Evolutionary conservation across 2,888 invertebrate genomes (phyloP).

Genomic region (Gnatocerus cornutus): DNA sequence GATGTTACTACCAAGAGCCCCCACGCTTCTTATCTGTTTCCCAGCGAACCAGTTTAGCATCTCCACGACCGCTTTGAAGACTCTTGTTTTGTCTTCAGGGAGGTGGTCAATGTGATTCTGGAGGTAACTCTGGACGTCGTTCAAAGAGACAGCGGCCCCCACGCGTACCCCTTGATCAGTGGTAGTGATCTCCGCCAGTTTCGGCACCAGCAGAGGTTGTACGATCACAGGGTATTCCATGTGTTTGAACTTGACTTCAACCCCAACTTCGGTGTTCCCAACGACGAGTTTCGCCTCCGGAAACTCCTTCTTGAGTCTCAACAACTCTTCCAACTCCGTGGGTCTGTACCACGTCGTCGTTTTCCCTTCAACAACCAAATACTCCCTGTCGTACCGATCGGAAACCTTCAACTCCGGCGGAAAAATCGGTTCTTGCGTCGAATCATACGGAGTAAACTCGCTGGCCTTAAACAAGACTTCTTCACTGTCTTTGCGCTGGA

Average conservation of each 20-base stretch:
- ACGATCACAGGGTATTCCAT: constrained; percentile 86
- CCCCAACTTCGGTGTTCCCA: constrained; percentile 93
- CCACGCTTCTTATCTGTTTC: constrained; percentile 95
- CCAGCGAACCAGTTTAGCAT: constrained; percentile 98
- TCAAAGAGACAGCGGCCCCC: constrained; percentile 87
- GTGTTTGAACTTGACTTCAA: constrained; percentile 93
- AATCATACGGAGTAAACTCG: constrained; percentile 82
- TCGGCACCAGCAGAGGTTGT: constrained; percentile 80
- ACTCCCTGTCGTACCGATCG: constrained; percentile 75
- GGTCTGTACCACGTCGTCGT: constrained; percentile 86
- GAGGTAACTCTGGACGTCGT: constrained; percentile 81
- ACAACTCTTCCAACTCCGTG: constrained; percentile 76
- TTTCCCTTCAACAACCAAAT: constrained; percentile 77
- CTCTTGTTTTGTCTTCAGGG: constrained; percentile 75
- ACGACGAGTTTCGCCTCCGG: constrained; percentile 86
- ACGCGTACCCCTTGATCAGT: constrained; percentile 77
- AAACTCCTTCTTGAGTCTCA: constrained; percentile 78
- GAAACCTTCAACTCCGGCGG: constrained; percentile 87
- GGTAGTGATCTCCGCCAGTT: constrained; percentile 77
- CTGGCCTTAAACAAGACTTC: constrained; percentile 75
- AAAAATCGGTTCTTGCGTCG: constrained; percentile 92
- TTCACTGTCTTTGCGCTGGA: constrained; percentile 59
- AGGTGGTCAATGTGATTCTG: constrained; percentile 73
- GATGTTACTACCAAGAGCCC: constrained; percentile 93
- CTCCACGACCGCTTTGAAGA: constrained; percentile 81